Conservation (phyloP, 2,113 vertebrate species). For the Brachirus orientalis region DNA sequence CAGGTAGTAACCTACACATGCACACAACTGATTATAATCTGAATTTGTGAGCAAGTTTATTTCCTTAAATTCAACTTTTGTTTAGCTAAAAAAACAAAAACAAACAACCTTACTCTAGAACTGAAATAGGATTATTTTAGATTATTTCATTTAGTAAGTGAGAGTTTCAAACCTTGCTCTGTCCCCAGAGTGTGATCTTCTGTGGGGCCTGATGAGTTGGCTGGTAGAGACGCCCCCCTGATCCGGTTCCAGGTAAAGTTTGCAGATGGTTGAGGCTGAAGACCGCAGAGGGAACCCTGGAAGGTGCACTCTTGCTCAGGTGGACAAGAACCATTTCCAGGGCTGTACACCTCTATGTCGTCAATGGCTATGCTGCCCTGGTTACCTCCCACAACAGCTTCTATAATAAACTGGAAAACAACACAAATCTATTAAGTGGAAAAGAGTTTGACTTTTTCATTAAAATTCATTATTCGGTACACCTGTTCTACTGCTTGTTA, state of each 20-base stretch:
- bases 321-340: slow-evolving; percentile 67
- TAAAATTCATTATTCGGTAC: too few relatives aligned
- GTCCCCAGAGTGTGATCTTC: slow-evolving; percentile 81
- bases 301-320: slow-evolving; percentile 83
- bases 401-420: slow-evolving; percentile 77
- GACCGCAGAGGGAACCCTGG: slow-evolving; percentile 80
- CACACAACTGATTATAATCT: background rate
- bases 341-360: slow-evolving; percentile 65
- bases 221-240: slow-evolving; percentile 54
- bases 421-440: background rate
- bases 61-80: too few relatives aligned
- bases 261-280: slow-evolving; percentile 52
- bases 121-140: too few relatives aligned
- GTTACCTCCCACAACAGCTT: slow-evolving; percentile 68
- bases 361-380: slow-evolving; percentile 78
- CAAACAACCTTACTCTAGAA: too few relatives aligned
- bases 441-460: too few relatives aligned
- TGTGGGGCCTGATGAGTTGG: slow-evolving; percentile 68
- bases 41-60: background rate
- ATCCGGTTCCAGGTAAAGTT: slow-evolving; percentile 72
- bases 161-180: slow-evolving; percentile 65
- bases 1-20: slow-evolving; percentile 78
- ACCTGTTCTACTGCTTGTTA: too few relatives aligned
- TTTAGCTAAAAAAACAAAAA: background rate
- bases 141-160: too few relatives aligned